Evolutionary conservation across 2,888 invertebrate genomes (phyloP).

Genomic region (Mimumesa dahlbomi): DNA sequence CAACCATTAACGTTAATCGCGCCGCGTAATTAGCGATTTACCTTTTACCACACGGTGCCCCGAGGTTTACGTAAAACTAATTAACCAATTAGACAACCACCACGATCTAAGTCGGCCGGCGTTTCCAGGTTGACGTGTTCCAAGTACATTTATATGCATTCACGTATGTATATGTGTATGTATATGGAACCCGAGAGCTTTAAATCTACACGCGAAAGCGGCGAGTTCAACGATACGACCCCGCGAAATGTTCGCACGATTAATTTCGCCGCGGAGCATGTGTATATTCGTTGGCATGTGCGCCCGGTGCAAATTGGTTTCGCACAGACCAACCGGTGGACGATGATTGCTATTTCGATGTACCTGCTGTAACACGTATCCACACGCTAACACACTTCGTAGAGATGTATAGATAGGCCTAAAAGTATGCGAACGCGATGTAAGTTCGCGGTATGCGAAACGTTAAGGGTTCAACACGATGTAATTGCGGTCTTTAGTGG

Average conservation of each 20-base stretch:
- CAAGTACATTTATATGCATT: neutral
- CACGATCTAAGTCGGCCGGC: slow-evolving; percentile 1
- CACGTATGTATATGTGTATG: neutral
- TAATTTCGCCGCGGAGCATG: slow-evolving; percentile 20
- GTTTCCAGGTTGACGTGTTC: too few species aligned
- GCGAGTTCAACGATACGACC: slow-evolving; percentile 28
- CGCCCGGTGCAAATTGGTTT: slow-evolving; percentile 12
- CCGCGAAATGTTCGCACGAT: slow-evolving; percentile 38
- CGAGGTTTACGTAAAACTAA: slow-evolving; percentile 15
- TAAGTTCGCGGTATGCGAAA: too few species aligned
- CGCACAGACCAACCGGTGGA: slow-evolving; percentile 9
- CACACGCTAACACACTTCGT: neutral
- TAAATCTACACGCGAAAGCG: slow-evolving; percentile 15
- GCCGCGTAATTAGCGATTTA: slow-evolving; percentile 26
- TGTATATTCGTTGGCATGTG: slow-evolving; percentile 1
- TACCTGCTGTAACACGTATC: too few species aligned
- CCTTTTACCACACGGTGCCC: slow-evolving; percentile 2
- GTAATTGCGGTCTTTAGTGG: too few species aligned
- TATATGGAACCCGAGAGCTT: too few species aligned
- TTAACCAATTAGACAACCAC: slow-evolving; percentile 31
- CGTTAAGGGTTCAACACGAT: too few species aligned
- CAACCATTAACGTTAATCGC: slow-evolving; percentile 23
- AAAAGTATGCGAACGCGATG: too few species aligned
- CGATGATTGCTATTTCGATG: slow-evolving; percentile 12
- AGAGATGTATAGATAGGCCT: neutral